A percentile compares a stretch with the other conserved stretches of the same genome.
Evolutionary conservation across 2,113 vertebrate species (phyloP).

Genomic region (Oncorhynchus kisutch): DNA sequence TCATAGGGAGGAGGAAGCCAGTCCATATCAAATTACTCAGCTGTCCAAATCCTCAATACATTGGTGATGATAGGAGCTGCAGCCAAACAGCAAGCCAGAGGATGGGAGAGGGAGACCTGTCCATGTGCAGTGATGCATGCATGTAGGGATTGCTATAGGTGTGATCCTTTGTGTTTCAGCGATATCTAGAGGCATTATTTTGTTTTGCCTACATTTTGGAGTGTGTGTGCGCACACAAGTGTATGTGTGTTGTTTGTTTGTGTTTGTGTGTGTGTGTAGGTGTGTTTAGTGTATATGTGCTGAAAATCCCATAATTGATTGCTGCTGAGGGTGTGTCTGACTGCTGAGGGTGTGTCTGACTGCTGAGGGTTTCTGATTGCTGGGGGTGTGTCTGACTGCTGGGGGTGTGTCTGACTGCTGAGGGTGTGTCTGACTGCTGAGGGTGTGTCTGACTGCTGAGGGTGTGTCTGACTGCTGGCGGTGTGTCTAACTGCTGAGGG

Average conservation of each 20-base stretch:
- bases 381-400: no score
- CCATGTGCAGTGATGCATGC: neutral
- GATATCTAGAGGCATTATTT: neutral
- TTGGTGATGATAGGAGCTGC: neutral
- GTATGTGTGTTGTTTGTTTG: neutral
- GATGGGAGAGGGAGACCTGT: neutral
- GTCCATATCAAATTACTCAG: neutral
- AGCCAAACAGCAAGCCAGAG: neutral
- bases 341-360: conserved; percentile 34
- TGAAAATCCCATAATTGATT: no score
- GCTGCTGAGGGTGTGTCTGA: no score
- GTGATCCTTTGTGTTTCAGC: neutral
- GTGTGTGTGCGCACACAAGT: neutral
- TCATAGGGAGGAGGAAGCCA: neutral
- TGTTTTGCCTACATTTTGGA: neutral
- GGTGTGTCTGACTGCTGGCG: no score
- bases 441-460: no score
- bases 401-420: no score
- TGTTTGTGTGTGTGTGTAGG: neutral
- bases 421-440: no score
- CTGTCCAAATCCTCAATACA: neutral
- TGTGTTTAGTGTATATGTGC: neutral
- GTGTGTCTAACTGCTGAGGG: no score
- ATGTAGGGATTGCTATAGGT: no score
- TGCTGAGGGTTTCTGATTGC: conserved; percentile 30